Evolutionary conservation across 2,888 invertebrate species (phyloP), one percentile per base, ranked within the genome.

Genomic region (Salpingus planirostris): DNA sequence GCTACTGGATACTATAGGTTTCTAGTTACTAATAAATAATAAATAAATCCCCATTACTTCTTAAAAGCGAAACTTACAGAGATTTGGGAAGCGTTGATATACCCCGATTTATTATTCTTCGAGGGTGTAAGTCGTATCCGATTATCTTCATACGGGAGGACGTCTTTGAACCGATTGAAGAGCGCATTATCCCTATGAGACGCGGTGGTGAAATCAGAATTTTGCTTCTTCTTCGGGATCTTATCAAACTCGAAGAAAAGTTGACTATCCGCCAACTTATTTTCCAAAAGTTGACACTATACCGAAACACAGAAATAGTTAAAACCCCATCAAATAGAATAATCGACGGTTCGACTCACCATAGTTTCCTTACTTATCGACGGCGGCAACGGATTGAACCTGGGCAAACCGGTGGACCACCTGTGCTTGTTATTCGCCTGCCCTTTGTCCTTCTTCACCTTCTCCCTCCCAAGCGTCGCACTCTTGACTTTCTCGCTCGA

Each of bases 21-120:
- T n/a, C n/a, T n/a, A n/a, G n/a, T n/a, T n/a, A n/a, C n/a, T n/a
- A n/a, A n/a, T n/a, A n/a, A n/a, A n/a, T n/a, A n/a, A n/a, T n/a
- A n/a, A n/a, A n/a, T n/a, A n/a, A n/a, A n/a, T n/a, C n/a, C n/a
- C n/a, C n/a, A n/a, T n/a, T n/a, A n/a, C n/a, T n/a, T n/a, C n/a
- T n/a, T n/a, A n/a, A n/a, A n/a, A n/a, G n/a, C n/a, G n/a, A n/a
- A n/a, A n/a, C n/a, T n/a, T 60, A 89, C 90, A 51, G 86, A 85
- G 40, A 93, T 78, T 55, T 90, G 86, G 2, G 90, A 91, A 1
- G 92, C 92, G 67, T 93, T 93, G 46, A 93, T 85, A 54, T 93
- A 95, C 8, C 93, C 93, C 54, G 76, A 76, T 31, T 82, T 80
- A 65, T 95, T 93, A 47, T 76, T 76, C 52, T 82, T 80, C 6